Evolutionary conservation across 1,140 invertebrate species (phyloP), one percentile per base, ranked within the genome.

Genomic region (Achroia grisella): DNA sequence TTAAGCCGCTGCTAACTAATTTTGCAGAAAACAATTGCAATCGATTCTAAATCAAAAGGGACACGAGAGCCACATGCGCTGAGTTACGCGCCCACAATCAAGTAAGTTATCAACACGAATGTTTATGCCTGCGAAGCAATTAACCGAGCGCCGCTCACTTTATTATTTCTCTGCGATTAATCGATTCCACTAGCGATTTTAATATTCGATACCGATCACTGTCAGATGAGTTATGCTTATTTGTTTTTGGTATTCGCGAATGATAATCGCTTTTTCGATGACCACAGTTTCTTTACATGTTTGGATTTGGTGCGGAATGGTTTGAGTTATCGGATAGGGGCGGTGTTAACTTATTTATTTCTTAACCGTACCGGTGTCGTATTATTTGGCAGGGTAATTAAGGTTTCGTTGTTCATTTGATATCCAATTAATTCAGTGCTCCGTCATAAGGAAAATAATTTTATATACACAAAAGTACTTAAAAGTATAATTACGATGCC

Each of bases 121-220:
- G 48, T 34, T 53, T 65, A 58, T 37, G 40, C 45, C 52, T 44
- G 56, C 52, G 53, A 65, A 73, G 48, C 73, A 75, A 79, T 79
- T 79, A 77, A 73, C 67, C 47, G 52, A 45, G 17, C 17, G 17
- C 17, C 50, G 48, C 57, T 55, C 71, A 54, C 60, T 73, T 62
- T 69, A 75, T 76, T 65, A 73, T 69, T 59, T 60, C 49, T 51
- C 33, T 57, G 2, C 50, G 62, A 74, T 76, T 77, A 80, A 80
- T 80, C 76, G 72, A 77, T 58, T 70, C 64, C 65, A 64, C 55
- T 66, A 57, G 56, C 58, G 55, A 62, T 73, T 73, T 75, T 73
- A 76, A 77, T 76, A 70, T 68, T 66, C 67, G 73, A 77, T 75
- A 69, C 56, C 52, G 67, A 79, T 78, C 60, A 36, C 48, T 56